Evolutionary conservation across 2,113 vertebrate genomes (phyloP), one percentile per base, ranked within the genome.

Genomic region (Burhinus bistriatus): DNA sequence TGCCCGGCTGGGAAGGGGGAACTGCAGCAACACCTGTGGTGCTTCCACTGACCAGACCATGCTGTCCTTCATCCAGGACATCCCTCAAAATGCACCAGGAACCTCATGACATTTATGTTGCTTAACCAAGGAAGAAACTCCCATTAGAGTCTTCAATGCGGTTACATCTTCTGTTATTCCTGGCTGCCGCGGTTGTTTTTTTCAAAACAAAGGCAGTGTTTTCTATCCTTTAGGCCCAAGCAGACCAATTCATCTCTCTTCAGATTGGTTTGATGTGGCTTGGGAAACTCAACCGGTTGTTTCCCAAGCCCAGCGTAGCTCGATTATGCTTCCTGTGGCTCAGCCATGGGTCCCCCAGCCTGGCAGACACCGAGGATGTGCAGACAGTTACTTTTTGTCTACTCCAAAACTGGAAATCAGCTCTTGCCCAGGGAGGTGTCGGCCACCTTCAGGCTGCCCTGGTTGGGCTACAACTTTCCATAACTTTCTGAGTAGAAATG

Each of bases 201-300:
- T 91, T 85, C 93, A 79, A 95, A 97, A 95, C 91, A 96, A 96
- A 95, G 70, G 58, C 54, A 40, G 22, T 65, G 73, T 91, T 97
- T 96, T 87, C 92, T 82, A 78, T 75, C 73, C 86, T 87, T 93
- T 87, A 76, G 65, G 65, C 61, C 89, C 6, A 1, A 97, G 91
- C 51, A 87, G 91, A 89, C 81, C 94, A 75, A 91, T 93, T 94
- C 73, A 85, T 71, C 77, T 95, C 89, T 91, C 89, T 96, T 91
- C 72, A 89, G 26, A 68, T 89, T 4, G 44, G 87, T 93, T 96
- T 96, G 89, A 96, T 96, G 94, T 96, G 91, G 93, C 93, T 96
- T 87, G 64, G 93, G 96, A 94, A 96, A 94, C 45, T 66, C 91
- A 92, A 62, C 17, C 1, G 0, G 51, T 75, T 25, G 3, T 94